Evolutionary conservation across 1,140 invertebrate genomes (phyloP).

Genomic region (Zophobas morio): DNA sequence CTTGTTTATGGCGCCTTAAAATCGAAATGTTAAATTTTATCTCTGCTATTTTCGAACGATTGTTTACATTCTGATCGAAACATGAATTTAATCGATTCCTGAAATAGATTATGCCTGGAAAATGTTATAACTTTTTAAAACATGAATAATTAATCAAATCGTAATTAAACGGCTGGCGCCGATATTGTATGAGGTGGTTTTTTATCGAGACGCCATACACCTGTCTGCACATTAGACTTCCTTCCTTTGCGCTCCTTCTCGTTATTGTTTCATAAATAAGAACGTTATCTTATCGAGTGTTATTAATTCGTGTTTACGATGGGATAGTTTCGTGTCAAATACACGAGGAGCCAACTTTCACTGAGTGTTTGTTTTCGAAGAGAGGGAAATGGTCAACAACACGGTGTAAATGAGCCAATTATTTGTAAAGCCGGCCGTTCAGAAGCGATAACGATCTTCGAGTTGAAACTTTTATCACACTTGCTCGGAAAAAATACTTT

Average conservation of each 20-base stretch:
- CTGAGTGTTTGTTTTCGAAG: not conserved
- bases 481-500: too few relatives aligned
- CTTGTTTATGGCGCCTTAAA: slow-evolving; percentile 14
- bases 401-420: too few relatives aligned
- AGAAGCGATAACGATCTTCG: too few relatives aligned
- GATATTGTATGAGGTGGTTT: not conserved
- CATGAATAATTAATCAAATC: slow-evolving; percentile 28
- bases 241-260: not conserved
- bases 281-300: not conserved
- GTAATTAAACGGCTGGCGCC: slow-evolving; percentile 35
- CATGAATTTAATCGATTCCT: slow-evolving; percentile 24
- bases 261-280: not conserved
- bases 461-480: too few relatives aligned
- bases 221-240: not conserved
- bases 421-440: too few relatives aligned
- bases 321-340: too few relatives aligned
- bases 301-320: too few relatives aligned
- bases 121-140: slow-evolving; percentile 10
- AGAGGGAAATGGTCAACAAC: too few relatives aligned
- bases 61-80: slow-evolving; percentile 5
- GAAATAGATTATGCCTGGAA: slow-evolving; percentile 4
- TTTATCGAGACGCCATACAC: not conserved
- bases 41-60: not conserved
- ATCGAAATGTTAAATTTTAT: slow-evolving; percentile 11
- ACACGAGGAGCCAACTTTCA: not conserved